These are phyloP conservation scores for Garra rufa DNA, from an alignment of 2,113 vertebrate species.

Conservation along the genomic window DNA sequence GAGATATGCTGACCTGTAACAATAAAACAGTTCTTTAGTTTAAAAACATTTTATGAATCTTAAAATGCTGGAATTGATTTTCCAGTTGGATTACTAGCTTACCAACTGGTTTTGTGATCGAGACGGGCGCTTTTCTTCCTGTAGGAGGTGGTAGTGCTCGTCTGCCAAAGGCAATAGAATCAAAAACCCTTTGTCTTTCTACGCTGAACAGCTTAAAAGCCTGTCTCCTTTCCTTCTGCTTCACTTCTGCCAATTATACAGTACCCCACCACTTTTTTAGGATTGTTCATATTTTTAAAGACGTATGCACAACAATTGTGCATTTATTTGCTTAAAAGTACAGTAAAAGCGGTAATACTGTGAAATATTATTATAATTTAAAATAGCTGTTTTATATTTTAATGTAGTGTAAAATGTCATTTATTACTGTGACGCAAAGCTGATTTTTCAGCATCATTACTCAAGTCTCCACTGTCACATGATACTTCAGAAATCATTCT, in stretches of 20 bases:
- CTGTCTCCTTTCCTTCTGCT: slow-evolving; percentile 72
- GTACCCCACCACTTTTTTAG: not conserved
- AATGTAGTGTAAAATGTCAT: not conserved
- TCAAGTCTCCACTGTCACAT: not conserved
- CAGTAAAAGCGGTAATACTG: not conserved
- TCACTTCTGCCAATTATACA: slow-evolving; percentile 45
- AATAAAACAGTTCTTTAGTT: not conserved
- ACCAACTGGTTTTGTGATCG: not conserved
- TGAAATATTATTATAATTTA: not conserved
- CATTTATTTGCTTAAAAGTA: not conserved
- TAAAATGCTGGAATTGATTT: not conserved
- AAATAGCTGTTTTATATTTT: not conserved
- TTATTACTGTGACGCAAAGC: not conserved
- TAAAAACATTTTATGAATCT: not conserved
- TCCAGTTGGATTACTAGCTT: not conserved
- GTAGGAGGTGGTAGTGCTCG: slow-evolving; percentile 55
- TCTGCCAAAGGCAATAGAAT: slow-evolving; percentile 78
- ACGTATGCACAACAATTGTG: too few relatives aligned
- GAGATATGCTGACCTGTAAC: not conserved
- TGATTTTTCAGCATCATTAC: not conserved
- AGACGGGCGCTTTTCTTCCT: not conserved
- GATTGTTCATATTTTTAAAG: too few relatives aligned
- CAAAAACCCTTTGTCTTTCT: slow-evolving; percentile 64
- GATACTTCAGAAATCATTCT: not conserved
- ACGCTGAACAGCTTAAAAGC: slow-evolving; percentile 69